These are phyloP conservation scores for Lasioglossum marginatum DNA, from an alignment of 2,888 invertebrate species.

Conservation along the genomic window DNA sequence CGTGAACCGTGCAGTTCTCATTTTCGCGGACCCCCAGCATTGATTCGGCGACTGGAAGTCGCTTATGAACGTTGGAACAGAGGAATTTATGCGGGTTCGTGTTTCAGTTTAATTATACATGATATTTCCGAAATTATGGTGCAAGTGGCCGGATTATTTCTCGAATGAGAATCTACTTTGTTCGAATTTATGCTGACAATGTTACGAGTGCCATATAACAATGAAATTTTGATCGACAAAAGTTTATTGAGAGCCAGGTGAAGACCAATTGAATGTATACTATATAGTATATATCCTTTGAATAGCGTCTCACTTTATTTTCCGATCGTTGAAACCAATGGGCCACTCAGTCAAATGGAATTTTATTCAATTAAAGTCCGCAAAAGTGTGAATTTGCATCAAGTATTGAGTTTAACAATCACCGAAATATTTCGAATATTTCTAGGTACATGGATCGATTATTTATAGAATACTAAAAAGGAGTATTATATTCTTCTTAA, in stretches of 20 bases:
- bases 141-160: not conserved
- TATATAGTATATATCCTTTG: not conserved
- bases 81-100: not conserved
- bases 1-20: slow-evolving; percentile 18
- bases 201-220: not conserved
- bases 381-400: not conserved
- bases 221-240: not conserved
- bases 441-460: not conserved
- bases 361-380: not conserved
- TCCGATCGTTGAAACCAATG: not conserved
- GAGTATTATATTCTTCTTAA: not conserved
- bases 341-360: not conserved
- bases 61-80: too few species aligned
- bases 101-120: not conserved
- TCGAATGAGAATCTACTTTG: not conserved
- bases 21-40: not conserved
- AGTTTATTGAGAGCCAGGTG: not conserved
- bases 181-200: not conserved
- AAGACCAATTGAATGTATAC: not conserved
- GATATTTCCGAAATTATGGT: not conserved
- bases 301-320: not conserved
- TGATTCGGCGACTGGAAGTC: slow-evolving; percentile 33
- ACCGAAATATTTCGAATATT: not conserved
- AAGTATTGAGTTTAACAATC: not conserved
- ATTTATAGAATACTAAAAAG: not conserved